Evolutionary conservation across 2,113 vertebrate genomes (phyloP), one percentile per base, ranked within the genome.

Genomic region (Cygnus buccinator): DNA sequence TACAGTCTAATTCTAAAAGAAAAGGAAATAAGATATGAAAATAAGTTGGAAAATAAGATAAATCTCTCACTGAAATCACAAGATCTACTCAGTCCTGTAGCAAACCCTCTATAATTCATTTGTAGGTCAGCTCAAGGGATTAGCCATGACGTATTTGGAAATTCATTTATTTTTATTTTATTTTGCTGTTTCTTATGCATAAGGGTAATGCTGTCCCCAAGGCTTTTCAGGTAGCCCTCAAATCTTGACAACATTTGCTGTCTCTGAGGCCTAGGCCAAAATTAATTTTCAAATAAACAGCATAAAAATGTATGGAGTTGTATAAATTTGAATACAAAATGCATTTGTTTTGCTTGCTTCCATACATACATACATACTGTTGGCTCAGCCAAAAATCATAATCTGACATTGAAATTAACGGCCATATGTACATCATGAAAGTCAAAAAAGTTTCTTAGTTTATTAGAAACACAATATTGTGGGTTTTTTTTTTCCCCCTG

Each of bases 1-100:
- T 99, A 98, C 98, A 98, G 98, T 98, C 98, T 99, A 99, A 99
- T 99, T 99, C 98, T 97, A 98, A 99, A 99, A 99, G 98, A 98
- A 98, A 98, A 98, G 98, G 98, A 99, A 99, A 99, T 98, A 99
- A 98, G 99, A 99, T 99, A 99, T 99, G 99, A 99, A 99, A 99
- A 99, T 98, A 98, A 99, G 98, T 99, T 98, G 98, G 98, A 98
- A 99, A 99, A 99, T 98, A 98, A 98, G 98, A 99, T 99, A 99
- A 99, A 99, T 99, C 98, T 99, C 97, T 98, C 97, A 92, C 97
- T 97, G 98, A 98, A 98, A 98, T 98, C 98, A 98, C 98, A 97
- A 98, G 97, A 98, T 98, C 97, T 97, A 97, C 98, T 98, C 98
- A 97, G 97, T 97, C 97, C 97, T 98, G 97, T 97, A 93, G 97